A percentile compares a stretch with the other conserved stretches of the same genome.
These are phyloP conservation scores for Coptodon rendalli DNA, from an alignment of 2,113 vertebrate genomes.

Conservation along the genomic window DNA sequence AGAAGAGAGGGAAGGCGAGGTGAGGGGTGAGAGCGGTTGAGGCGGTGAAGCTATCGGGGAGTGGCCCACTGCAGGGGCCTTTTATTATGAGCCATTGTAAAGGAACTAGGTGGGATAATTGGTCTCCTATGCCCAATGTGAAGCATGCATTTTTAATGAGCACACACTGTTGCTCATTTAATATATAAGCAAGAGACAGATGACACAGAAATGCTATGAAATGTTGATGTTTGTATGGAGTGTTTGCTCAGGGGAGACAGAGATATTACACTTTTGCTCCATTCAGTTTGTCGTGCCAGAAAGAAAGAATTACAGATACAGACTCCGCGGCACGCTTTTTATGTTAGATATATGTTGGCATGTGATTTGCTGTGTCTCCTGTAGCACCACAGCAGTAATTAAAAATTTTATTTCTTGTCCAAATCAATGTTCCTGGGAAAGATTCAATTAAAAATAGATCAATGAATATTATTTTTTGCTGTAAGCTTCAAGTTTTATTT, in stretches of 20 bases:
- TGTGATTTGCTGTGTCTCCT: background rate
- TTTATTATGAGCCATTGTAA: constrained; percentile 52
- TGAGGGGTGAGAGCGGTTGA: constrained; percentile 8
- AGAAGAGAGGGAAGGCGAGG: background rate
- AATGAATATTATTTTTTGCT: background rate
- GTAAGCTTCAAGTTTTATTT: background rate
- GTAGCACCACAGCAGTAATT: background rate
- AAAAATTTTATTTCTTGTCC: background rate
- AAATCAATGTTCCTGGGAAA: background rate
- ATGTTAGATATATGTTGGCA: background rate
- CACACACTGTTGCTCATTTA: constrained; percentile 51
- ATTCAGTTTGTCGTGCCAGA: background rate
- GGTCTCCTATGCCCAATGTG: constrained; percentile 56
- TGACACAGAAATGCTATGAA: constrained; percentile 4
- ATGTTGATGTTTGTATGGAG: background rate
- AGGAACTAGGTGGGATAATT: constrained; percentile 59
- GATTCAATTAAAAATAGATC: background rate
- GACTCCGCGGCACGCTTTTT: background rate
- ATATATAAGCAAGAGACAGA: constrained; percentile 42
- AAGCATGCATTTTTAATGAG: constrained; percentile 63
- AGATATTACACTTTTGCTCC: constrained; percentile 7
- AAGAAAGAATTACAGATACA: background rate
- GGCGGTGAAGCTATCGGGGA: constrained; percentile 7
- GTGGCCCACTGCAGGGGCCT: constrained; percentile 41
- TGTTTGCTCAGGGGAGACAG: background rate